Evolutionary conservation across 2,888 invertebrate species (phyloP).

Genomic region (Archips xylosteana): DNA sequence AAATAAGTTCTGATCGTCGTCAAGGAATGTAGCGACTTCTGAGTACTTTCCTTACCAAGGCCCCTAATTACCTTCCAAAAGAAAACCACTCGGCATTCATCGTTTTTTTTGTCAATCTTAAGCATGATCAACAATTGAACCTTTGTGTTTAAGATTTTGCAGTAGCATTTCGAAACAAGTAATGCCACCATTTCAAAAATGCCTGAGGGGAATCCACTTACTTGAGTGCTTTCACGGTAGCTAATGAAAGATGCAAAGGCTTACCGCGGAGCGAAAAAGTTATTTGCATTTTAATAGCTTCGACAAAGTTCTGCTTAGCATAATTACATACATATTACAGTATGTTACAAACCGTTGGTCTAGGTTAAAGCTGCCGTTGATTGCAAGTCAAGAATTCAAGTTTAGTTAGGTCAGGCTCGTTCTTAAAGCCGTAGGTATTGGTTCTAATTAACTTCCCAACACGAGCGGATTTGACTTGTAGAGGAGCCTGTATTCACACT

Average conservation of each 20-base stretch:
- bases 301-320: constrained; percentile 31
- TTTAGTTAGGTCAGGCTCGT: constrained; percentile 4
- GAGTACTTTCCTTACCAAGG: not conserved
- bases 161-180: not conserved
- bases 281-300: constrained; percentile 34
- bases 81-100: not conserved
- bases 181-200: not conserved
- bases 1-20: constrained; percentile 2
- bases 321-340: constrained; percentile 22
- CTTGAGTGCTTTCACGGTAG: constrained; percentile 10
- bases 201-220: constrained; percentile 5
- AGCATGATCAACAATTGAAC: too few relatives aligned
- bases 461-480: too few relatives aligned
- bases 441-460: too few relatives aligned
- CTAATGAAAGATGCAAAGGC: constrained; percentile 7
- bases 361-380: constrained; percentile 16
- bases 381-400: not conserved
- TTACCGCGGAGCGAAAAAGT: constrained; percentile 20
- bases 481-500: too few relatives aligned
- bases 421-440: not conserved
- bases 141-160: not conserved
- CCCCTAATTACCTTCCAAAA: not conserved
- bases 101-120: not conserved
- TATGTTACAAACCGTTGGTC: constrained; percentile 13
- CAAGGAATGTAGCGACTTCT: not conserved